Evolutionary conservation across 2,888 invertebrate species (phyloP), one percentile per base, ranked within the genome.

Genomic region (Noctua pronuba): DNA sequence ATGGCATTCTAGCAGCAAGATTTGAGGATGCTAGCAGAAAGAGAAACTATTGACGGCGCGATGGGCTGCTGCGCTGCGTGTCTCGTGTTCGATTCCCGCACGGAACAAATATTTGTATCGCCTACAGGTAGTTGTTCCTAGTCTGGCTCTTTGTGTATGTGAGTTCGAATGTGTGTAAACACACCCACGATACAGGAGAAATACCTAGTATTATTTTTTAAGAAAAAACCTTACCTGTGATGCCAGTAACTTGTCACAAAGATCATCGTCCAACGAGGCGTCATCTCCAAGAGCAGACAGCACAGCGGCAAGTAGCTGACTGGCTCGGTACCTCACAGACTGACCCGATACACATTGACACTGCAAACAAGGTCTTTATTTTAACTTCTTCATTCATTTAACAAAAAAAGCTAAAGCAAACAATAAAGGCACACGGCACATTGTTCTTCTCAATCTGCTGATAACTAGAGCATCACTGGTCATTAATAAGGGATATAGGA

Each of bases 261-360:
- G 95, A 41, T 97, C 97, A 93, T 98, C 98, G 90, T 98, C 98
- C 2, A 99, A 96, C 4, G 97, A 97, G 0, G 98, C 98, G 89
- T 98, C 97, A 38, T 98, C 97, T 1, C 98, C 98, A 81, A 99
- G 97, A 35, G 98, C 97, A 73, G 97, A 97, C 10, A 99, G 95
- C 67, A 99, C 97, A 89, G 98, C 97, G 82, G 98, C 98, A 55
- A 99, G 96, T 90, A 98, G 97, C 92, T 98, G 98, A 91, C 98
- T 99, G 0, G 98, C 97, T 68, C 98, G 97, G 93, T 97, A 98
- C 44, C 99, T 97, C 31, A 98, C 95, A 4, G 96, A 96, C 78
- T 96, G 96, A 1, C 97, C 96, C 0, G 95, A 95, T 24, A 97
- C 97, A 93, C 96, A 96, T 81, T 97, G 96, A 84, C 96, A 96